A percentile compares a stretch with the other conserved stretches of the same genome.
These are phyloP conservation scores for Leptatherina wallacei DNA, from an alignment of 2,797 vertebrate species.

Conservation along the genomic window DNA sequence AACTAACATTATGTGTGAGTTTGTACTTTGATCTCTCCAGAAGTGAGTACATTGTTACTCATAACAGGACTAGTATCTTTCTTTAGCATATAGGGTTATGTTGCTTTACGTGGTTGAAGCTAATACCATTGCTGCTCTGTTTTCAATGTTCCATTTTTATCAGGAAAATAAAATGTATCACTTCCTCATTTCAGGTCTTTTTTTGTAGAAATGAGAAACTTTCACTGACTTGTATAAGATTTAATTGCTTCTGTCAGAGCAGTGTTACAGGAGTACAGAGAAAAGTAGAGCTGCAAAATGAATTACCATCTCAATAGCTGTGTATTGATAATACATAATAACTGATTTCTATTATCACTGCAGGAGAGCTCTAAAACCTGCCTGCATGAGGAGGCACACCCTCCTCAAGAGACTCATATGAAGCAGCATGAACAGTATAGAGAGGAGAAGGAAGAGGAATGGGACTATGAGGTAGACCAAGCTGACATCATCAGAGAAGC, in stretches of 20 bases:
- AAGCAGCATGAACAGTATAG: conserved; percentile 36
- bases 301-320: conserved; percentile 1
- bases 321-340: conserved; percentile 17
- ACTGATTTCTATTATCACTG: conserved; percentile 11
- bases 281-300: conserved; percentile 6
- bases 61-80: not conserved
- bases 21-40: conserved; percentile 8
- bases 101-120: not conserved
- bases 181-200: conserved; percentile 12
- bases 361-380: conserved; percentile 37
- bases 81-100: not conserved
- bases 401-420: conserved; percentile 38
- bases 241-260: not conserved
- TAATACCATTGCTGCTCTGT: conserved; percentile 22
- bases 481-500: conserved; percentile 81
- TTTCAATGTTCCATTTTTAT: conserved; percentile 8
- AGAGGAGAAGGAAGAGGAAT: conserved; percentile 28
- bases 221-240: not conserved
- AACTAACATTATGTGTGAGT: not conserved
- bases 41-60: not conserved
- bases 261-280: not conserved
- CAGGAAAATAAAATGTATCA: conserved; percentile 8
- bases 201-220: conserved; percentile 1
- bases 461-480: conserved; percentile 65
- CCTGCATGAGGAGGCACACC: conserved; percentile 41